Evolutionary conservation across 1,140 invertebrate genomes (phyloP).

Genomic region (Pogonomyrmex californicus): DNA sequence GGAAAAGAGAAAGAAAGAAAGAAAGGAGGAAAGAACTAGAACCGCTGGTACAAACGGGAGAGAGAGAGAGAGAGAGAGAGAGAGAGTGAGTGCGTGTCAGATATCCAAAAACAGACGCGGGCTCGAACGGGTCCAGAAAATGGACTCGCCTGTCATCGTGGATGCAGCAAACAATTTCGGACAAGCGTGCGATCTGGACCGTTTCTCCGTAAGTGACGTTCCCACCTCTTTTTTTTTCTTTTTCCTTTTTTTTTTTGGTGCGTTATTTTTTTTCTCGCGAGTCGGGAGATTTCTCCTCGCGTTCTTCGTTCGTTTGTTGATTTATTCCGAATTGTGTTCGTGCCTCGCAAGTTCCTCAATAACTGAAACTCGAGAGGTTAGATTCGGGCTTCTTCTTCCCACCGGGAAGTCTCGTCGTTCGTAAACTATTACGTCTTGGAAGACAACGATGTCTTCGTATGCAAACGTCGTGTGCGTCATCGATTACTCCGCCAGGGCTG

Average conservation of each 20-base stretch:
- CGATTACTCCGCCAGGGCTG: not conserved
- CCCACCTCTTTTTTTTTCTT: conserved; percentile 18
- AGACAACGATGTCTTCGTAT: not conserved
- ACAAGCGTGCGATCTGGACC: conserved; percentile 83
- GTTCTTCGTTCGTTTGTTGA: no score
- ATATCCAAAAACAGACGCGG: conserved; percentile 73
- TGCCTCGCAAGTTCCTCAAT: not conserved
- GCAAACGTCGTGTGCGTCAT: not conserved
- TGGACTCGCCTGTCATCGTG: conserved; percentile 86
- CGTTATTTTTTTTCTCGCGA: not conserved
- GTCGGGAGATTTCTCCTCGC: not conserved
- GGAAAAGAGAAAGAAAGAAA: conserved; percentile 10
- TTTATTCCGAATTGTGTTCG: not conserved
- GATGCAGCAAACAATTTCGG: conserved; percentile 85
- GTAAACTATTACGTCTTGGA: not conserved
- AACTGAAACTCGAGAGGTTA: not conserved
- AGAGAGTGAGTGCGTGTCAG: conserved; percentile 63
- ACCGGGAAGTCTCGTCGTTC: not conserved
- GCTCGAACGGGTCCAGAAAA: conserved; percentile 74
- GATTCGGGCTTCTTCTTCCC: not conserved
- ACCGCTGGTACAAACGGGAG: conserved; percentile 42
- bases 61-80: no score
- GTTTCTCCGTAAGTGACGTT: conserved; percentile 82
- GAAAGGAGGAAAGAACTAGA: conserved; percentile 15
- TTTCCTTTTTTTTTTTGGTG: not conserved